Base-by-base conservation (phyloP, 2,888 invertebrate genomes). In the Idaea dimidiata region DNA sequence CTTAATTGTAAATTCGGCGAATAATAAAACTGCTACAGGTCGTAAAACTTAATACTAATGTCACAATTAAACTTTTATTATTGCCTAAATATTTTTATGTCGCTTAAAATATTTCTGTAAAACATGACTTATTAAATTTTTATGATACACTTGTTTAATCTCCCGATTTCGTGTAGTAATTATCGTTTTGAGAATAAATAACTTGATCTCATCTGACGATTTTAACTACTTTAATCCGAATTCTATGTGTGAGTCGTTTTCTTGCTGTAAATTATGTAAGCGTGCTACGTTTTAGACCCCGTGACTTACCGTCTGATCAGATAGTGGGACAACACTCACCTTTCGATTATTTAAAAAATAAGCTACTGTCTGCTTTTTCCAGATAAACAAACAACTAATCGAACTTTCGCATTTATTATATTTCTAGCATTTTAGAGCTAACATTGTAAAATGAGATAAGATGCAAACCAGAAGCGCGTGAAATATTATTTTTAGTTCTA, bases 41-140 rank as follows among this genome's bases (percentile, higher is more conserved):
- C 43, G 43, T 43, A 43, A 43, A 43, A 43, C 43, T 43, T 43
- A 43, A 43, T 43, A 43, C 43, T 43, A 43, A 43, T 43, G 43
- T 43, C 43, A 43, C 43, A 43, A 43, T 43, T 43, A 43, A 43
- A 43, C 14, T 43, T 43, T 43, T 43, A 43, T 43, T 43, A 10
- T 43, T 43, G 14, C 43, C 43, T 43, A 43, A 24, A 24, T 24
- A 24, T 43, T 43, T 43, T 43, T 10, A 10, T 43, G 43, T 43
- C 3, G 14, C 43, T 14, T 43, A 43, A 43, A 43, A 43, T 43
- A 43, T 43, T 43, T 43, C 43, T 7, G 43, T 43, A 43, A 43
- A 43, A 43, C 43, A 43, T 10, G 14, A 10, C 43, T 6, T 14
- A 43, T 43, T 43, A 43, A 43, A 43, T 7, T 43, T 43, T 43